phyloP scores from a whole-genome alignment of 1,140 invertebrate genomes.

The Phthorimaea operculella region DNA sequence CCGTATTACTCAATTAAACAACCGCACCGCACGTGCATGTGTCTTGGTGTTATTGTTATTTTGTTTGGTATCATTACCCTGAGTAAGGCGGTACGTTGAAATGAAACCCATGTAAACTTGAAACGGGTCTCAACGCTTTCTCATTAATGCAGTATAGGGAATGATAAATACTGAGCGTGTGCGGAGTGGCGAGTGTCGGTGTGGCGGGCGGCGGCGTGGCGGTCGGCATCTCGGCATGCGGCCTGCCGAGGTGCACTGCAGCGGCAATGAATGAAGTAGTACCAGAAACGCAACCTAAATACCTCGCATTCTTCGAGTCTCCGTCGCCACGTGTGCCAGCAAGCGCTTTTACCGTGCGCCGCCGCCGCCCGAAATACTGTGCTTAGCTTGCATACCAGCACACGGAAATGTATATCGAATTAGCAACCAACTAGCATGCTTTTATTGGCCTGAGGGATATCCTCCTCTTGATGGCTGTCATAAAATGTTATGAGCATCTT shows the following conservation, averaged over 20 bases:
- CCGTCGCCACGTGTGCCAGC: conserved; percentile 52
- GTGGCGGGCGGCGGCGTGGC: conserved; percentile 13
- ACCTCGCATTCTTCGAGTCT: conserved; percentile 56
- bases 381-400: conserved; percentile 39
- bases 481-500: background rate
- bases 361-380: conserved; percentile 48
- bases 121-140: conserved; percentile 31
- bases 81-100: conserved; percentile 16
- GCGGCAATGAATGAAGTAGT: conserved; percentile 63
- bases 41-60: background rate
- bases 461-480: background rate
- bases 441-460: background rate
- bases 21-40: background rate
- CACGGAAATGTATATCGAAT: conserved; percentile 37
- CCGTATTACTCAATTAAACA: no score
- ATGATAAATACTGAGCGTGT: conserved; percentile 38
- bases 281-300: conserved; percentile 65
- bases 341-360: conserved; percentile 44
- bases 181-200: conserved; percentile 16
- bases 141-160: conserved; percentile 37
- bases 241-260: conserved; percentile 45
- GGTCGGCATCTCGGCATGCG: conserved; percentile 7
- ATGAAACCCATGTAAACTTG: conserved; percentile 21
- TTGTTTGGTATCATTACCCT: background rate
- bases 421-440: conserved; percentile 23